phyloP scores from a whole-genome alignment of 2,113 vertebrate genomes.

The Vicugna pacos region DNA sequence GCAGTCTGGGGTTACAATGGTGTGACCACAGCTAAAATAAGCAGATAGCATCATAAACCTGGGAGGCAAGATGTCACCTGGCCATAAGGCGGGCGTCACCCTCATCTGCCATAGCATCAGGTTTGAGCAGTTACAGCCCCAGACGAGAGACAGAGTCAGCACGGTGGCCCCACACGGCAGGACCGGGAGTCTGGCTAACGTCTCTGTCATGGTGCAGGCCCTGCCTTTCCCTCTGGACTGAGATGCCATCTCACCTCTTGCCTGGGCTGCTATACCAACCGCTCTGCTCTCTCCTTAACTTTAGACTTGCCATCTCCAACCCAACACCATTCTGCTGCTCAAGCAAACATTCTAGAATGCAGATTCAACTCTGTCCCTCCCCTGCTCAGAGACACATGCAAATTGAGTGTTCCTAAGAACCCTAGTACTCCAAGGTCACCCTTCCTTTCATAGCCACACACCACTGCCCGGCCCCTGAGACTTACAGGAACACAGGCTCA shows the following conservation, averaged over 20 bases:
- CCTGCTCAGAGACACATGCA: neutral
- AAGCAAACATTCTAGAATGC: neutral
- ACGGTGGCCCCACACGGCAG: accelerated
- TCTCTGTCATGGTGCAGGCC: accelerated
- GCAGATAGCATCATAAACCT: neutral
- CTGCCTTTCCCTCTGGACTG: neutral
- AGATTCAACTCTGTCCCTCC: neutral
- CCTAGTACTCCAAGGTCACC: neutral
- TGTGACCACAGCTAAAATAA: conserved; percentile 13
- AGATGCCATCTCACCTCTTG: neutral
- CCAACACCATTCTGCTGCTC: neutral
- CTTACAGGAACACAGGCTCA: neutral
- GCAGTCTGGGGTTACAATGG: neutral
- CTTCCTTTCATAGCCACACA: neutral
- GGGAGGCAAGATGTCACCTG: neutral
- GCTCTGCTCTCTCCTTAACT: neutral
- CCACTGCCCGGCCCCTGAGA: neutral
- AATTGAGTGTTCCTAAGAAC: neutral
- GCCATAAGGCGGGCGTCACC: neutral
- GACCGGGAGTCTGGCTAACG: accelerated
- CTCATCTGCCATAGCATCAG: neutral
- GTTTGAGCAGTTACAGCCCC: neutral
- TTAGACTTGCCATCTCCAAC: neutral
- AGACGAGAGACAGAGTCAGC: neutral
- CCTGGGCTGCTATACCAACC: neutral